Base-by-base conservation (phyloP, 2,797 vertebrate species). In the Malurus splendens region DNA sequence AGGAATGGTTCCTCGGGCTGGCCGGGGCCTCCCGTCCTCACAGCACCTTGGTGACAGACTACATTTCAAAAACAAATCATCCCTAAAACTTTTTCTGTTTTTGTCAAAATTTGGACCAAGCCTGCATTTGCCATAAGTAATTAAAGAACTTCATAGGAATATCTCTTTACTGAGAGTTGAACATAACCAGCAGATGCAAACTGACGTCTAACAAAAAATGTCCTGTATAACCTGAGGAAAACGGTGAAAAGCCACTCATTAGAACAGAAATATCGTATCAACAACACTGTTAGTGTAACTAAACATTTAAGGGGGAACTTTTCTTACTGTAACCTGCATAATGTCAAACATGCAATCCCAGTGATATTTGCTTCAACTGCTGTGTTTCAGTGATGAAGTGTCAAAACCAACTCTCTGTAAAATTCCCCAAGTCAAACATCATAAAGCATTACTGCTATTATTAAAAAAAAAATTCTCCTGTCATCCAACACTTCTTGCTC, bases 21-120 rank as follows among this genome's bases (percentile, higher is more conserved):
- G 15, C 17, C 0, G 3, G 20, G 71, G 6, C 4, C 2, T 10
- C 32, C 39, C 1, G 0, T 52, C 39, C n/a, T 82, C 64, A 52
- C 27, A 36, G 56, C 45, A 66, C 22, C 32, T 47, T 41, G 19
- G 41, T 73, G 28, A 61, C 32, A 32, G 24, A 32, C 19, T 25
- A 3, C 20, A 9, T 80, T 72, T 82, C 6, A 48, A 38, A 82
- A 76, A 22, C 4, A 52, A 55, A 48, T 25, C 0, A 16, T n/a
- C 8, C 89, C 24, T 51, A 66, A 82, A 80, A 11, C 22, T 76
- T 76, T 51, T 70, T 6, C 32, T 73, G 44, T 16, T 80, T 76
- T 77, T 80, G 38, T 62, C 68, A 80, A 41, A 80, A 59, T 48
- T 64, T 81, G 38, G 14, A 59, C 45, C 24, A 54, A 92, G 51